A percentile compares a stretch with the other conserved stretches of the same genome.
These are phyloP conservation scores for Hypanus sabinus DNA, from an alignment of 2,113 vertebrate genomes.

Conservation along the genomic window DNA sequence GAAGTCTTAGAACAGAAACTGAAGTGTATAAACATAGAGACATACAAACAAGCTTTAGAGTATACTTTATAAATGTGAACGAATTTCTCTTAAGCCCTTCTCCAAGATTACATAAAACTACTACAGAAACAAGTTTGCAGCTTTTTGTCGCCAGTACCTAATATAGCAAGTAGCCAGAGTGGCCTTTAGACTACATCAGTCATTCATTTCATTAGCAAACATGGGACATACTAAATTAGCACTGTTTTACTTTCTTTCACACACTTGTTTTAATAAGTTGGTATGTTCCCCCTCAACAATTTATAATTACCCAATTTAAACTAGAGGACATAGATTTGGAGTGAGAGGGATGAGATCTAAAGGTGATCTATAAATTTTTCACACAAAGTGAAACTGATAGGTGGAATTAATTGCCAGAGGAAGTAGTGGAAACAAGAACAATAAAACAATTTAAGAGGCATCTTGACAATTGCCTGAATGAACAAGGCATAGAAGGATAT, in stretches of 20 bases:
- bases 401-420: no score
- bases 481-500: no score
- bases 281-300: background rate
- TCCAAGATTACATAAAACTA: background rate
- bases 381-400: no score
- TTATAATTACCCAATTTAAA: background rate
- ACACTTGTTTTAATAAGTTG: background rate
- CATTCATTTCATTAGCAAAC: background rate
- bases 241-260: background rate
- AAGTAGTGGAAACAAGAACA: no score
- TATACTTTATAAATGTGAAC: background rate
- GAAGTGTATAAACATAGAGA: background rate
- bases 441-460: no score
- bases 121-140: background rate
- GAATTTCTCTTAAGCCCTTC: background rate
- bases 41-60: constrained; percentile 5
- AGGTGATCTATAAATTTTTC: no score
- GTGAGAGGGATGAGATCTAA: no score
- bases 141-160: background rate
- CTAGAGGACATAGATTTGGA: no score
- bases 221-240: background rate
- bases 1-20: background rate
- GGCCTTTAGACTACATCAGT: background rate
- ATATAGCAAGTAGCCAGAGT: background rate
- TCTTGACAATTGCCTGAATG: no score